Evolutionary conservation across 30 jellyfish, hydroid and myxozoan genomes (phyloP).

Genomic region (Turritopsis dohrnii): DNA sequence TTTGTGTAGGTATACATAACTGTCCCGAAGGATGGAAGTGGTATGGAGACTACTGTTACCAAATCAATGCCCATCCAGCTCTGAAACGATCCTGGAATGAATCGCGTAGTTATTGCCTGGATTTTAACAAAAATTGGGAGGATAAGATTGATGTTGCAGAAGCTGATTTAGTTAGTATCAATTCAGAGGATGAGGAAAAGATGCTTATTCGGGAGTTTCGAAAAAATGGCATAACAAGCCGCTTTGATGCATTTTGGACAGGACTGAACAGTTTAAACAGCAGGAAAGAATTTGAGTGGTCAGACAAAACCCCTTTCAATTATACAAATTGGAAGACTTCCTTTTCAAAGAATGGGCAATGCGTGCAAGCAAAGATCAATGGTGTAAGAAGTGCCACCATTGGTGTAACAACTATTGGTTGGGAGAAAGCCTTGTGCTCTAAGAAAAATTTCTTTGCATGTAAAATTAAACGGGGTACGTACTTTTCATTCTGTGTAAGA

Average conservation of each 20-base stretch:
- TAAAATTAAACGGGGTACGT: conserved; percentile 62
- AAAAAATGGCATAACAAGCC: conserved; percentile 16
- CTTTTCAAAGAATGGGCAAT: conserved; percentile 22
- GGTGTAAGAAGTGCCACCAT: conserved; percentile 11
- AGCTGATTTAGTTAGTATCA: conserved; percentile 78
- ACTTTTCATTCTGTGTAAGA: neutral
- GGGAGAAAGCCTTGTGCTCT: conserved; percentile 56
- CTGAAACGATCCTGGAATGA: conserved; percentile 69
- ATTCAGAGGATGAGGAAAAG: conserved; percentile 5
- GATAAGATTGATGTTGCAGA: conserved; percentile 62
- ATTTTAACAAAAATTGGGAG: conserved; percentile 38
- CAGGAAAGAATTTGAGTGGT: conserved; percentile 43
- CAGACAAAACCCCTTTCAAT: conserved; percentile 42
- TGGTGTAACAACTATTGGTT: too few species aligned
- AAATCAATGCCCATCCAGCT: conserved; percentile 85
- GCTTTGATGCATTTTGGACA: conserved; percentile 60
- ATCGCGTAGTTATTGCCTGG: conserved; percentile 63
- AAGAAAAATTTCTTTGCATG: conserved; percentile 62
- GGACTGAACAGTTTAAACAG: conserved; percentile 53
- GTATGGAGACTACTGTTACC: conserved; percentile 63
- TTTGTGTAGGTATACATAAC: conserved; percentile 54
- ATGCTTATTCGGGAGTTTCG: conserved; percentile 37
- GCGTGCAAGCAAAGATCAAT: conserved; percentile 48
- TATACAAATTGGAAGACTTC: conserved; percentile 47
- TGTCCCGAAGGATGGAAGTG: conserved; percentile 91